Conservation (phyloP, 2,113 vertebrate genomes). For the Theristicus caerulescens region DNA sequence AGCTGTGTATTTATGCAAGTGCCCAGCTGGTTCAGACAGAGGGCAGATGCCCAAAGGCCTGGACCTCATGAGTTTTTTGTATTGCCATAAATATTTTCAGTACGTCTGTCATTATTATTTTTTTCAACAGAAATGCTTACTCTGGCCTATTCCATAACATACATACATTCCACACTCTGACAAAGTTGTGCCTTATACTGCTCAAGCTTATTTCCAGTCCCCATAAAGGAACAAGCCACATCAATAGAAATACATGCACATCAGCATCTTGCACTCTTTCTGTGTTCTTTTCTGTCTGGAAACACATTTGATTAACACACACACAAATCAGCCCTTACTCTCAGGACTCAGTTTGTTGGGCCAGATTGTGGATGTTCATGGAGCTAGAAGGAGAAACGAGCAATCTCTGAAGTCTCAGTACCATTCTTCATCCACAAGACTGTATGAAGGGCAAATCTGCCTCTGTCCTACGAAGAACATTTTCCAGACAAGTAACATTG, state of each 20-base stretch:
- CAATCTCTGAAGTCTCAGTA: not conserved
- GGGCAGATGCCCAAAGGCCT: not conserved
- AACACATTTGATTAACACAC: not conserved
- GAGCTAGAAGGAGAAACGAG: not conserved
- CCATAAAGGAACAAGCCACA: not conserved
- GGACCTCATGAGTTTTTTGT: not conserved
- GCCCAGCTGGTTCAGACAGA: not conserved
- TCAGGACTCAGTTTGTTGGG: not conserved
- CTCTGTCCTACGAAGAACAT: accelerated
- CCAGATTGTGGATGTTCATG: not conserved
- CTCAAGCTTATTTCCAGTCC: not conserved
- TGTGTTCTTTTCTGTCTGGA: too few relatives aligned
- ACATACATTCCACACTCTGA: not conserved
- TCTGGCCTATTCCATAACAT: not conserved
- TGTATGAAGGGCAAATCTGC: not conserved
- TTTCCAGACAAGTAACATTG: not conserved
- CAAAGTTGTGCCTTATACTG: not conserved
- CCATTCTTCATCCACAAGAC: not conserved
- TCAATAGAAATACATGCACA: not conserved
- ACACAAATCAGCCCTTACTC: not conserved
- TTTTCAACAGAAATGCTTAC: not conserved
- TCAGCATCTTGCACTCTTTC: not conserved
- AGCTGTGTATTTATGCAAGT: not conserved
- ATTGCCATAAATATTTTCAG: not conserved
- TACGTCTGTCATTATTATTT: not conserved